Evolutionary conservation across 2,113 vertebrate genomes (phyloP), one percentile per base, ranked within the genome.

Genomic region (Empidonax alnorum): DNA sequence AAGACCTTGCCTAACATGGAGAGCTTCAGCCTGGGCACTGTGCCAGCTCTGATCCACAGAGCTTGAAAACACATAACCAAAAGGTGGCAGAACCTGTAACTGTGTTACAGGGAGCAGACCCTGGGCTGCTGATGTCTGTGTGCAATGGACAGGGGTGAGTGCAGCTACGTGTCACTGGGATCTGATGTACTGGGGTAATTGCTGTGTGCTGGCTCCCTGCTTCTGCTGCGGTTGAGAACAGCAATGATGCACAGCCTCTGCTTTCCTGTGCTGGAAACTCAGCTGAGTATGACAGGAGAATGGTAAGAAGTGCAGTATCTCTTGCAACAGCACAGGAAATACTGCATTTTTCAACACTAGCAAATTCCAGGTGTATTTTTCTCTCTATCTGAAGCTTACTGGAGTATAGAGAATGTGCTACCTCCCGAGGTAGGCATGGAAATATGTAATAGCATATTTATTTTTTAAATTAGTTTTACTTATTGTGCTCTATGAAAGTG

Each of bases 71-170:
- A 22, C 25, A 14, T 10, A 33, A 79, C 28, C 62, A 68, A 84
- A 79, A 76, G 35, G 20, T 84, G 49, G 56, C 53, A 84, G 30
- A 88, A 84, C 28, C 22, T 6, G 6, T 46, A n/a, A 25, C 0
- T 44, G 24, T 44, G 21, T 39, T 31, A 24, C 37, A 63, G n/a
- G 72, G 47, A 68, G 21, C 15, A 84, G 53, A 84, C 47, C 12
- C 14, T 0, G 2, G 7, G 58, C 42, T 63, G 52, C 15, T 63
- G 62, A 27, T 86, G 39, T 19, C 58, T 76, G 10, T 35, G 22
- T 0, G 0, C 37, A 14, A 21, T 0, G 0, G 21, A 20, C 7
- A 24, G 15, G 39, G 27, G 10, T 30, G 47, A 71, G 16, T 7
- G n/a, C 52, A 33, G 42, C 28, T 79, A 14, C 1, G 1, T 23